Evolutionary conservation across 2,888 invertebrate species (phyloP).

Genomic region (Ornithoptera alexandrae): DNA sequence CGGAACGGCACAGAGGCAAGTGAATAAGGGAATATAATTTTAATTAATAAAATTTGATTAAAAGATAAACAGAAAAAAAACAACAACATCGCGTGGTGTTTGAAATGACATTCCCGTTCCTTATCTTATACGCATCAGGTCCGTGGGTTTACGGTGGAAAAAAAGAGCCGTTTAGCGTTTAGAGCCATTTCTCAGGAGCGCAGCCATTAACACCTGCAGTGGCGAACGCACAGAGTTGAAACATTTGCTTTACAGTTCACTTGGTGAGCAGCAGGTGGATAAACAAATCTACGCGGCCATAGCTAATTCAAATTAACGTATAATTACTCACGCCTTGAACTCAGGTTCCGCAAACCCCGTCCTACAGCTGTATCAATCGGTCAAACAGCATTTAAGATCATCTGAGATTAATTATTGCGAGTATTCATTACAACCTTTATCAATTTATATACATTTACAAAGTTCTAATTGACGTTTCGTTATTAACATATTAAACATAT

Average conservation of each 20-base stretch:
- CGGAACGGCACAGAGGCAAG: slow-evolving; percentile 33
- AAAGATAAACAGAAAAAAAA: slow-evolving; percentile 27
- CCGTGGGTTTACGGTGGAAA: slow-evolving; percentile 31
- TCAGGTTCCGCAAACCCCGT: too few relatives aligned
- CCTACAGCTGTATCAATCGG: too few relatives aligned
- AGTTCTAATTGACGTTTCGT: too few relatives aligned
- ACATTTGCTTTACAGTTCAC: slow-evolving; percentile 12
- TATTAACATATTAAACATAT: too few relatives aligned
- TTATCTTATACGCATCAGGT: slow-evolving; percentile 38
- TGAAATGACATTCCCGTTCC: slow-evolving; percentile 36
- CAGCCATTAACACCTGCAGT: slow-evolving; percentile 25
- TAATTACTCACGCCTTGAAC: neutral
- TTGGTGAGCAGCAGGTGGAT: slow-evolving; percentile 18
- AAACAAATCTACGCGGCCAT: slow-evolving; percentile 18
- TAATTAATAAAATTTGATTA: slow-evolving; percentile 38
- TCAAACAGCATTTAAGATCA: too few relatives aligned
- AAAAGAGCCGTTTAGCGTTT: slow-evolving; percentile 26
- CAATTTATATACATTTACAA: too few relatives aligned
- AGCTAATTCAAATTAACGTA: slow-evolving; percentile 9
- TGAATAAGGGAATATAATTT: slow-evolving; percentile 37
- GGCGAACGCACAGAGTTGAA: slow-evolving; percentile 2
- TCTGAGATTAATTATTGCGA: too few relatives aligned
- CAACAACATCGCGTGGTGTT: slow-evolving; percentile 35
- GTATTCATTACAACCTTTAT: too few relatives aligned
- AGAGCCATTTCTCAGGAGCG: slow-evolving; percentile 25